Evolutionary conservation across 2,113 vertebrate genomes (phyloP).

Genomic region (Bambusicola thoracicus): DNA sequence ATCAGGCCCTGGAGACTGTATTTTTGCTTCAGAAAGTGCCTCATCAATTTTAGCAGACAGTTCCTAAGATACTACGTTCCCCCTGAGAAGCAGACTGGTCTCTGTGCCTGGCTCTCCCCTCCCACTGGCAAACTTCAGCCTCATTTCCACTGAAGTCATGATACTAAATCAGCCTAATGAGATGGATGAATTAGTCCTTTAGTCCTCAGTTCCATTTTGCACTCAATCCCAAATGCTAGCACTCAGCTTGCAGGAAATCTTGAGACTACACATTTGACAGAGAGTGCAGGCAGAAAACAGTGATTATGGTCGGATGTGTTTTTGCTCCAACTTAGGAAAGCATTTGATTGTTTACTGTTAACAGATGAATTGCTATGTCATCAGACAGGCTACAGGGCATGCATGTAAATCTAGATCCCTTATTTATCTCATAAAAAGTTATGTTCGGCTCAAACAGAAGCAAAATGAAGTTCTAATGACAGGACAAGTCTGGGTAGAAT

Average conservation of each 20-base stretch:
- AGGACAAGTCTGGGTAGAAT: background rate
- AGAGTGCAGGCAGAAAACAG: background rate
- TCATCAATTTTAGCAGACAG: background rate
- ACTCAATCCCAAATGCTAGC: background rate
- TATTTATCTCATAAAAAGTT: background rate
- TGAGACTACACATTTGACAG: background rate
- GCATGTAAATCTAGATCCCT: background rate
- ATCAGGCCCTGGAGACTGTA: background rate
- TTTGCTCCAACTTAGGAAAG: background rate
- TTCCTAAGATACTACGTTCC: background rate
- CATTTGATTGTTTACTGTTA: background rate
- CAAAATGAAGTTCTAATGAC: background rate
- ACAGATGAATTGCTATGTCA: background rate
- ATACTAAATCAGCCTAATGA: background rate
- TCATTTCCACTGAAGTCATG: background rate
- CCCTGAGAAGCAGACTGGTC: background rate
- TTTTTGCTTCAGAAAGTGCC: constrained; percentile 4
- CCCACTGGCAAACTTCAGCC: background rate
- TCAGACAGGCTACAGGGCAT: background rate
- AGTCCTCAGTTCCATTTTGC: background rate
- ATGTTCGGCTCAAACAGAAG: background rate
- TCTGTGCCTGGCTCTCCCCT: background rate
- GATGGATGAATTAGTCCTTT: background rate
- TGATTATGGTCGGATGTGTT: background rate
- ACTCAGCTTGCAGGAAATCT: background rate